Conservation (phyloP, 30 jellyfish, hydroid and myxozoan species). For the Hydractinia symbiolongicarpus region DNA sequence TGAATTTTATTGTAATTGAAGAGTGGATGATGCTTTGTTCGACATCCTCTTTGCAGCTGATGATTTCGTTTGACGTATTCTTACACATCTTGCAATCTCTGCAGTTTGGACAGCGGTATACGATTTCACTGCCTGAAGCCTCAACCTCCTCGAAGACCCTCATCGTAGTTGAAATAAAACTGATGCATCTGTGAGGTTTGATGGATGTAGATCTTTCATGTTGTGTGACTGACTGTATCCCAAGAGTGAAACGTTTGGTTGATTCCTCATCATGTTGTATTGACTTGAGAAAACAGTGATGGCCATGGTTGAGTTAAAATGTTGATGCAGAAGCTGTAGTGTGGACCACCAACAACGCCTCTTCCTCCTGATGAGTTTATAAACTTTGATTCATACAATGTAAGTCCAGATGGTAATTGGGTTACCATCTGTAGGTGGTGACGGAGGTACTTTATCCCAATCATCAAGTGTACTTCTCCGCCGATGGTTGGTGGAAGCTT, state of each 20-base stretch:
- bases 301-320: conserved; percentile 2
- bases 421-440: conserved; percentile 1
- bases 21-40: conserved; percentile 2
- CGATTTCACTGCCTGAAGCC: conserved; percentile 4
- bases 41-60: conserved; percentile 4
- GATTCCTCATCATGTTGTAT: background rate
- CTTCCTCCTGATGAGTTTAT: background rate
- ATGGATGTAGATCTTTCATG: background rate
- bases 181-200: conserved; percentile 2
- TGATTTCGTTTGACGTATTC: background rate
- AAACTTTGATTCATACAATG: background rate
- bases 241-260: background rate
- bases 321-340: conserved; percentile 7
- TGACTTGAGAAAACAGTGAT: conserved; percentile 10
- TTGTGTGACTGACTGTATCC: background rate
- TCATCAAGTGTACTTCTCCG: conserved; percentile 30
- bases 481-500: conserved; percentile 14
- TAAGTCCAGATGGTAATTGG: conserved; percentile 2
- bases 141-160: conserved; percentile 5
- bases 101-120: conserved; percentile 5
- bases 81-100: conserved; percentile 3
- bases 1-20: background rate
- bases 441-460: conserved; percentile 15
- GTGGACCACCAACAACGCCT: conserved; percentile 10
- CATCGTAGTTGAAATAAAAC: background rate